phyloP scores from a whole-genome alignment of 1,140 invertebrate species.

The Leptoteleia sp. region DNA sequence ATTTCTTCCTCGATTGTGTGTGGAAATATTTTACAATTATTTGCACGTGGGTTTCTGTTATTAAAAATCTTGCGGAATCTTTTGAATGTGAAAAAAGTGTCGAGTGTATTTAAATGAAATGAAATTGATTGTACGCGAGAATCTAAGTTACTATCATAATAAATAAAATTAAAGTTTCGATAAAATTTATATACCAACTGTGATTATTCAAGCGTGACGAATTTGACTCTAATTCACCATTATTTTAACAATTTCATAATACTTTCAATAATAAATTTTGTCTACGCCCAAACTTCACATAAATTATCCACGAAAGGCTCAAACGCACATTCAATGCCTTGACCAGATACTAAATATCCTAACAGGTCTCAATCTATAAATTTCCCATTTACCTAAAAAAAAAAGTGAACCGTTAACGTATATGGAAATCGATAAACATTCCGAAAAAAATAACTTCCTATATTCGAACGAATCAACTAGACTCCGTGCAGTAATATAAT shows the following conservation, averaged over 20 bases:
- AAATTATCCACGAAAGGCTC: conserved; percentile 31
- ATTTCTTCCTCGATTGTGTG: background rate
- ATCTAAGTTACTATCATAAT: background rate
- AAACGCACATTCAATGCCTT: conserved; percentile 18
- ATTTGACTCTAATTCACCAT: conserved; percentile 29
- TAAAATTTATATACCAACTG: conserved; percentile 18
- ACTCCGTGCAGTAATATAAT: no score
- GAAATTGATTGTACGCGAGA: background rate
- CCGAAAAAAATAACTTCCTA: background rate
- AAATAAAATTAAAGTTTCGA: conserved; percentile 5
- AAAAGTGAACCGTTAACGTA: conserved; percentile 38
- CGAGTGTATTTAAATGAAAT: background rate
- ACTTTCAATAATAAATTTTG: conserved; percentile 44
- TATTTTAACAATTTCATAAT: conserved; percentile 49
- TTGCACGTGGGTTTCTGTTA: background rate
- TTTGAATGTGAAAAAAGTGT: background rate
- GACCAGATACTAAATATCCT: conserved; percentile 18
- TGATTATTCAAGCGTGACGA: conserved; percentile 20
- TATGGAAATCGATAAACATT: conserved; percentile 13
- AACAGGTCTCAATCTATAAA: conserved; percentile 49
- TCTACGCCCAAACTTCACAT: conserved; percentile 31
- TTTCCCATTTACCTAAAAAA: conserved; percentile 35
- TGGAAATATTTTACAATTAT: background rate
- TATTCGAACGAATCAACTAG: background rate
- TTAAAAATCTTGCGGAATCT: conserved; percentile 2